Percentiles rank a stretch among this genome's conserved stretches.
phyloP scores from a whole-genome alignment of 2,797 vertebrate genomes.

The Darevskia nairensis region DNA sequence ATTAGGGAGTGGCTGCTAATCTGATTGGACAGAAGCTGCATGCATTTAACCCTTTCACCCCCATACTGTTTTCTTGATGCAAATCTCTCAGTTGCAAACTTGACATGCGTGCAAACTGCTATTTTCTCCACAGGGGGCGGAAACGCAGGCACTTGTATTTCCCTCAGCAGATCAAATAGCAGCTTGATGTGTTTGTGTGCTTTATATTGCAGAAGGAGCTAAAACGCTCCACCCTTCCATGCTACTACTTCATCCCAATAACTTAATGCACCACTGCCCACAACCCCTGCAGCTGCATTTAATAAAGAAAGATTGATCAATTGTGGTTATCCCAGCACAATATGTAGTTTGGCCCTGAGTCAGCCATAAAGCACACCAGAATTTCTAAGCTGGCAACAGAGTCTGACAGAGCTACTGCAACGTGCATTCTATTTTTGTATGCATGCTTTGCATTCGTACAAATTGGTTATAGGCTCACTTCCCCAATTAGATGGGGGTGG shows the following conservation, averaged over 20 bases:
- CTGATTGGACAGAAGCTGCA: not conserved
- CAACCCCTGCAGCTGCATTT: not conserved
- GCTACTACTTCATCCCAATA: not conserved
- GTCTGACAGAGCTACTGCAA: not conserved
- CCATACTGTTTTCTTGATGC: not conserved
- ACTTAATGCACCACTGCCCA: not conserved
- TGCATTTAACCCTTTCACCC: not conserved
- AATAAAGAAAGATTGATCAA: not conserved
- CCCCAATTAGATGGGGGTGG: not conserved
- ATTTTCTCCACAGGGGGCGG: too few species aligned
- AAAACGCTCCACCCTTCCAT: too few species aligned
- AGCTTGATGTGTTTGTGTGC: not conserved
- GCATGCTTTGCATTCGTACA: not conserved
- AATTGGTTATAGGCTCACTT: not conserved
- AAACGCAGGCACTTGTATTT: too few species aligned
- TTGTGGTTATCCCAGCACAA: not conserved
- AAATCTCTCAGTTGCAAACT: not conserved
- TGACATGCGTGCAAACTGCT: not conserved
- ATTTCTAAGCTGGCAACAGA: not conserved
- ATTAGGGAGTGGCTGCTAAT: not conserved
- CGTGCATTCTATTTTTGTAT: not conserved
- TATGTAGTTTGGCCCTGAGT: not conserved
- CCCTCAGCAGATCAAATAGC: not conserved
- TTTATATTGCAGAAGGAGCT: not conserved
- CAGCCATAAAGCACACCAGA: not conserved